Percentiles rank a stretch among this genome's conserved stretches.
Conservation (phyloP, 2,113 vertebrate genomes). For the Leiothrix lutea region DNA sequence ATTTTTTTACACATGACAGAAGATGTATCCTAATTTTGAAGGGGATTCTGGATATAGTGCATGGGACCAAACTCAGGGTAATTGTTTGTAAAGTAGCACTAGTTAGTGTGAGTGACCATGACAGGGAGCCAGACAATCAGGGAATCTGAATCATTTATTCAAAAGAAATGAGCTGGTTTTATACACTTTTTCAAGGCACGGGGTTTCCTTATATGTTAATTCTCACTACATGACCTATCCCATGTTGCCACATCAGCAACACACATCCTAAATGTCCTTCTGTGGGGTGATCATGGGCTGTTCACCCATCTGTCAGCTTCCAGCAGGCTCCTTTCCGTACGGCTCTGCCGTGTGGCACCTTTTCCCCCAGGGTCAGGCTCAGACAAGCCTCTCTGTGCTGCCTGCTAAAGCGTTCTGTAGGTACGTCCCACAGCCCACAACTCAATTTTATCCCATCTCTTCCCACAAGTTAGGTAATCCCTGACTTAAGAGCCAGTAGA, state of each 20-base stretch:
- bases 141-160: not conserved
- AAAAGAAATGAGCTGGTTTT: not conserved
- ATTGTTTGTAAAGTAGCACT: not conserved
- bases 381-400: not conserved
- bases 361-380: not conserved
- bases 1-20: not conserved
- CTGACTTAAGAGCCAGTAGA: not conserved
- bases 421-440: rapidly evolving
- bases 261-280: not conserved
- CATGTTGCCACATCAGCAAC: not conserved
- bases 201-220: not conserved
- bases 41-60: not conserved
- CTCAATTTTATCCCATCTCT: not conserved
- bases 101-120: not conserved
- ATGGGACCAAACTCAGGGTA: not conserved
- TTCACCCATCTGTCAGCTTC: not conserved
- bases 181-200: not conserved
- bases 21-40: not conserved
- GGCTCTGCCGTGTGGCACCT: not conserved
- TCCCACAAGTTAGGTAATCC: not conserved
- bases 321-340: not conserved
- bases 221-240: not conserved
- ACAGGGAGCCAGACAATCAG: not conserved
- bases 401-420: rapidly evolving
- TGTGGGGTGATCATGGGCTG: not conserved